phyloP scores from a whole-genome alignment of 2,113 vertebrate species.

The Tylochromis polylepis region DNA sequence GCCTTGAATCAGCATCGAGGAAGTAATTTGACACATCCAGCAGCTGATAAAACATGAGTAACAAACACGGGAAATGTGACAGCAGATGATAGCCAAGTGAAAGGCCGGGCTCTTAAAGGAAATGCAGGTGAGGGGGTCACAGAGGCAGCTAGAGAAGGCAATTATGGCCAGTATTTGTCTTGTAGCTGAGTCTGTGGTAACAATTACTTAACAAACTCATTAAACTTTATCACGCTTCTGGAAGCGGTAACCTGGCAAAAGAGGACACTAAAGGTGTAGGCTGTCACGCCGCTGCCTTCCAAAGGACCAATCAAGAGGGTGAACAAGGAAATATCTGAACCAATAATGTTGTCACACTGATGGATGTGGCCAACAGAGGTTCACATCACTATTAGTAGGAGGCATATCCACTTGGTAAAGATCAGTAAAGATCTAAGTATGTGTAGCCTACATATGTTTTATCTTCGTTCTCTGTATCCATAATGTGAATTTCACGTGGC shows the following conservation, averaged over 20 bases:
- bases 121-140: background rate
- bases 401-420: background rate
- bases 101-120: background rate
- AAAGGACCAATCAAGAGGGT: background rate
- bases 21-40: background rate
- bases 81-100: background rate
- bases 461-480: background rate
- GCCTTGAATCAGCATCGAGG: constrained; percentile 1
- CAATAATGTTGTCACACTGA: background rate
- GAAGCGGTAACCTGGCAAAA: background rate
- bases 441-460: background rate
- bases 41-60: background rate
- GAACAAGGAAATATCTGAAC: background rate
- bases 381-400: background rate
- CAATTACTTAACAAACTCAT: background rate
- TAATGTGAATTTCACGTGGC: background rate
- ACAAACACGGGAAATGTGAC: background rate
- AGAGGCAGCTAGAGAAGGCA: background rate
- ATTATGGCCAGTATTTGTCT: background rate
- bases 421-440: background rate
- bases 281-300: background rate
- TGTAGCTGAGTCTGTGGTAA: background rate
- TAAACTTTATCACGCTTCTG: background rate
- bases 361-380: background rate
- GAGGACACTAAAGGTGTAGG: background rate